Percentiles rank a stretch among this genome's conserved stretches.
These are phyloP conservation scores for Chitala chitala DNA, from an alignment of 2,113 vertebrate species.

Conservation along the genomic window DNA sequence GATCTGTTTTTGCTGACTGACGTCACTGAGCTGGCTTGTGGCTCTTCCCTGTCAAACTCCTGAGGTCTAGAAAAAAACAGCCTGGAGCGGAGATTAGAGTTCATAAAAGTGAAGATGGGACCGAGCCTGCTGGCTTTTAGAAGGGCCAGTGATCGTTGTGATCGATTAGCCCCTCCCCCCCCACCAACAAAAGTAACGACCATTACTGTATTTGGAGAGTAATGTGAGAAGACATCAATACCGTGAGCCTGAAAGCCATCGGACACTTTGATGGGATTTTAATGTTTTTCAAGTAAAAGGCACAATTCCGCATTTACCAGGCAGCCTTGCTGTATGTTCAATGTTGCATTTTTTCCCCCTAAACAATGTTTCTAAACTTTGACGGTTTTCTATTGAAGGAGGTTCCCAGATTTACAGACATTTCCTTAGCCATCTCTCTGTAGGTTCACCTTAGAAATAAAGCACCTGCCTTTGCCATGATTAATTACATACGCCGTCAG, in stretches of 20 bases:
- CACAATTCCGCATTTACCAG: not conserved
- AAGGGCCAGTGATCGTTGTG: conserved; percentile 37
- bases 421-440: no score
- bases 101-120: conserved; percentile 34
- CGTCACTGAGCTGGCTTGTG: not conserved
- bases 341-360: not conserved
- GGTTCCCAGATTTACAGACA: no score
- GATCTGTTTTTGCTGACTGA: not conserved
- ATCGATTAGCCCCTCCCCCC: no score
- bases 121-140: conserved; percentile 39
- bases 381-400: no score
- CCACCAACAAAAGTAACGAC: conserved; percentile 8
- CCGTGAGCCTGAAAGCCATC: conserved; percentile 26
- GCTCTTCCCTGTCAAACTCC: conserved; percentile 20
- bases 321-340: not conserved
- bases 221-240: conserved; percentile 36
- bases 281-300: not conserved
- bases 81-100: conserved; percentile 39
- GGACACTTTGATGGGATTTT: conserved; percentile 24
- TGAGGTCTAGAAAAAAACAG: conserved; percentile 40
- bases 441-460: no score
- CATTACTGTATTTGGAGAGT: conserved; percentile 28
- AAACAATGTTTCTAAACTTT: no score
- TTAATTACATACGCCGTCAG: no score
- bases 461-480: no score